Evolutionary conservation across 2,888 invertebrate genomes (phyloP).

Genomic region (Rugalucina vietnamica): DNA sequence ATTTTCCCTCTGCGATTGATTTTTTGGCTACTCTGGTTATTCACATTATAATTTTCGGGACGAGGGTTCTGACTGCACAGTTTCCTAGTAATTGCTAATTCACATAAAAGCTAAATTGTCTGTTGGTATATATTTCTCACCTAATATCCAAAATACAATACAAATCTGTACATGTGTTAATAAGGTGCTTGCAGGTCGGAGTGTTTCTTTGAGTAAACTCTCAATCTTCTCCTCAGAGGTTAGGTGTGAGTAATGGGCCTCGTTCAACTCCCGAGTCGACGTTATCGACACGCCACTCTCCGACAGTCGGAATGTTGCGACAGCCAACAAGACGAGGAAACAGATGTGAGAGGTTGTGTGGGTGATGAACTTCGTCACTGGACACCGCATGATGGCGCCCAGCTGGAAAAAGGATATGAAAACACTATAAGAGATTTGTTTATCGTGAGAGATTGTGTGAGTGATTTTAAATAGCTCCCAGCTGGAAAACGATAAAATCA

Average conservation of each 20-base stretch:
- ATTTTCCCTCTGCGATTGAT: too few species aligned
- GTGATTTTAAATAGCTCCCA: too few species aligned
- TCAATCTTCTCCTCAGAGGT: constrained; percentile 77
- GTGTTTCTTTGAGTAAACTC: constrained; percentile 80
- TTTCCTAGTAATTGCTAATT: too few species aligned
- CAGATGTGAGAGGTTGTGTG: constrained; percentile 88
- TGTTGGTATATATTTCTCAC: too few species aligned
- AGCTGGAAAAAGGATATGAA: constrained; percentile 71
- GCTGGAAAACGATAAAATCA: too few species aligned
- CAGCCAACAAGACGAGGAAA: constrained; percentile 88
- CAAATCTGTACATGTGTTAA: constrained; percentile 83
- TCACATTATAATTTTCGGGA: too few species aligned
- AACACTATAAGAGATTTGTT: too few species aligned
- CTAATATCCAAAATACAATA: constrained; percentile 84
- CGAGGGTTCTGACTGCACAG: too few species aligned
- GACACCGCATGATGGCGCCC: constrained; percentile 85
- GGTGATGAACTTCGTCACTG: constrained; percentile 90
- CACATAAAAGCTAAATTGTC: too few species aligned
- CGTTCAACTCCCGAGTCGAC: constrained; percentile 71
- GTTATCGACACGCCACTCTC: constrained; percentile 77
- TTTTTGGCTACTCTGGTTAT: too few species aligned
- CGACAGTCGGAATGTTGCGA: constrained; percentile 87
- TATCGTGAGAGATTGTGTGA: too few species aligned
- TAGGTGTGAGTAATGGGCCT: constrained; percentile 71
- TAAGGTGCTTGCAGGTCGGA: constrained; percentile 82